Evolutionary conservation across 2,888 invertebrate species (phyloP).

Genomic region (Chironomus riparius): DNA sequence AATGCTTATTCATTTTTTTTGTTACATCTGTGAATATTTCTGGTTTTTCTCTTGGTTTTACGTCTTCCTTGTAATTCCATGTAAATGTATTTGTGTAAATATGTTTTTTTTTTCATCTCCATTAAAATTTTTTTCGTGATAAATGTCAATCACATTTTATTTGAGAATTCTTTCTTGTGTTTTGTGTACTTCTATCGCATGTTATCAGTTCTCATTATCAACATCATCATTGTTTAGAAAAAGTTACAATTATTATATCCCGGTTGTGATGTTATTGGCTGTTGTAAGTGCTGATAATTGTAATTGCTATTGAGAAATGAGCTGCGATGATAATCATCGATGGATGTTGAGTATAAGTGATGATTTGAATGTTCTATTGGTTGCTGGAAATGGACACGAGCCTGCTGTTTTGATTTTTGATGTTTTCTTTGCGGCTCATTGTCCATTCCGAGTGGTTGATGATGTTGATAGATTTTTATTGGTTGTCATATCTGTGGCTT

Average conservation of each 20-base stretch:
- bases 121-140: no score
- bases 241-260: constrained; percentile 23
- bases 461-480: constrained; percentile 20
- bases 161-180: not conserved
- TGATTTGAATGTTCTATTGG: not conserved
- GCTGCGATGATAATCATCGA: constrained; percentile 15
- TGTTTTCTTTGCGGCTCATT: not conserved
- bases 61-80: no score
- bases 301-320: not conserved
- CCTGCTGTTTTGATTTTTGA: constrained; percentile 23
- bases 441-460: not conserved
- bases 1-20: not conserved
- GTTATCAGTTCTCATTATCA: not conserved
- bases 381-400: constrained; percentile 24
- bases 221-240: constrained; percentile 14
- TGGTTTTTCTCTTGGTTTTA: no score
- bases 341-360: not conserved
- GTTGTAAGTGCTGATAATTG: constrained; percentile 22
- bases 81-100: no score
- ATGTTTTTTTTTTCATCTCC: no score
- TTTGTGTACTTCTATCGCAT: not conserved
- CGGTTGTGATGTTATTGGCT: constrained; percentile 12
- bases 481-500: constrained; percentile 45
- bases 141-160: no score
- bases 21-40: not conserved